Percentiles rank a stretch among this genome's conserved stretches.
Evolutionary conservation across 2,888 invertebrate species (phyloP).

Genomic region (Chalcis sispes): DNA sequence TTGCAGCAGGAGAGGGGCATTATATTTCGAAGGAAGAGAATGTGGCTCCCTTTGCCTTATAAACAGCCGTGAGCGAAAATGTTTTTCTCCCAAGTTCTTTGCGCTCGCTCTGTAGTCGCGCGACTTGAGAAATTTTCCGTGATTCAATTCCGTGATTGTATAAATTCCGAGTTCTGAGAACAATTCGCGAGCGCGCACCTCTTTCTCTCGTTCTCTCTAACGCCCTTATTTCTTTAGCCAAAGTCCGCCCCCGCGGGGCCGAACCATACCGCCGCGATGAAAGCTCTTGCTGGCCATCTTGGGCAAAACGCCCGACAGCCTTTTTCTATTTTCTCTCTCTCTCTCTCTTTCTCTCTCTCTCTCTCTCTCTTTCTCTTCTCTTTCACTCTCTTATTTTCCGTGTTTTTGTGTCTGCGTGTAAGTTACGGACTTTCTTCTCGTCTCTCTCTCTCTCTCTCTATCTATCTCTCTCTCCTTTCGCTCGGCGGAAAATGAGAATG

Average conservation of each 20-base stretch:
- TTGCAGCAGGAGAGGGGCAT: background rate
- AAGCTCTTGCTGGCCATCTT: slow-evolving; percentile 54
- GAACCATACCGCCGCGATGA: slow-evolving; percentile 23
- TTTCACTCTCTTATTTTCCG: too few species aligned
- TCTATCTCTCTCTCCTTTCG: background rate
- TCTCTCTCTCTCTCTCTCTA: slow-evolving; percentile 2
- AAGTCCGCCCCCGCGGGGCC: slow-evolving; percentile 49
- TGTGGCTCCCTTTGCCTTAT: too few species aligned
- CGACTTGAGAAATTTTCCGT: slow-evolving; percentile 51
- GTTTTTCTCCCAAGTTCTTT: slow-evolving; percentile 11
- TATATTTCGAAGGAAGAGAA: background rate
- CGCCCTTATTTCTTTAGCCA: too few species aligned
- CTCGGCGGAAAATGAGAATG: background rate
- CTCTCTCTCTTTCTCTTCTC: background rate
- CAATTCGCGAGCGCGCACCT: background rate
- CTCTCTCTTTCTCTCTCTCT: slow-evolving; percentile 8
- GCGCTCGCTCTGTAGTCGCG: background rate
- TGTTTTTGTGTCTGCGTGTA: too few species aligned
- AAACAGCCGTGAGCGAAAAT: slow-evolving; percentile 24
- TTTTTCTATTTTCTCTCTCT: background rate
- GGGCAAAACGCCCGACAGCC: background rate
- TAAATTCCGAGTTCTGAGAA: slow-evolving; percentile 56
- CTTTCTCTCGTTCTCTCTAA: too few species aligned
- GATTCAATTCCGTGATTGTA: slow-evolving; percentile 61
- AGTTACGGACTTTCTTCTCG: too few species aligned